Conservation (phyloP, 2,888 invertebrate species). For the Heteropelma amictum region DNA sequence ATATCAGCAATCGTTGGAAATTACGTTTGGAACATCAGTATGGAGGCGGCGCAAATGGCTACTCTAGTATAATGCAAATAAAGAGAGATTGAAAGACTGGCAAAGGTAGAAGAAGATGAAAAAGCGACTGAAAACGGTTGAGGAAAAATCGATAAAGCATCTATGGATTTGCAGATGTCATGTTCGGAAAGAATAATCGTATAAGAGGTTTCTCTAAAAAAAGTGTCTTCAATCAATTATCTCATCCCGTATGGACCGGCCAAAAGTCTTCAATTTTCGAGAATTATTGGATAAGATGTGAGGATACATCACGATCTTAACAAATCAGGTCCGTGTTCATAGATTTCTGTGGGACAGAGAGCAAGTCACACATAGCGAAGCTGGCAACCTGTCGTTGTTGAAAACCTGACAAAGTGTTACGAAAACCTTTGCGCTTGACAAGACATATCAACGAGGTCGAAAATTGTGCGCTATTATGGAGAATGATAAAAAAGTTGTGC, state of each 20-base stretch:
- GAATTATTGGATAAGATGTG: neutral
- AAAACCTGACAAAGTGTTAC: neutral
- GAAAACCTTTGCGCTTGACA: conserved; percentile 11
- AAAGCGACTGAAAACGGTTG: no score
- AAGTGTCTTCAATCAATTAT: neutral
- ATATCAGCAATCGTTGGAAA: neutral
- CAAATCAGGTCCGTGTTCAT: no score
- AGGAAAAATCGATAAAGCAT: no score
- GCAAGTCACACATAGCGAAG: no score
- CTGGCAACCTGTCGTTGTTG: neutral
- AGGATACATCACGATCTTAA: no score
- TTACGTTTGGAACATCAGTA: neutral
- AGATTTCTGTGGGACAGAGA: no score
- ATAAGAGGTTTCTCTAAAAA: neutral
- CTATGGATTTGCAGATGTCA: no score
- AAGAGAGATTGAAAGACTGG: neutral
- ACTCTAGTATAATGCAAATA: neutral
- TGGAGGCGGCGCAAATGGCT: neutral
- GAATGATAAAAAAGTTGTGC: conserved; percentile 11
- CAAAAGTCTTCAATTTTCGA: no score
- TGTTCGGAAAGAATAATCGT: no score
- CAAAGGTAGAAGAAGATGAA: neutral
- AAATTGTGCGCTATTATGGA: neutral
- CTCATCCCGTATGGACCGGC: no score
- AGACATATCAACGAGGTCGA: neutral